Evolutionary conservation across 2,113 vertebrate genomes (phyloP), one percentile per base, ranked within the genome.

Genomic region (Caranx melampygus): DNA sequence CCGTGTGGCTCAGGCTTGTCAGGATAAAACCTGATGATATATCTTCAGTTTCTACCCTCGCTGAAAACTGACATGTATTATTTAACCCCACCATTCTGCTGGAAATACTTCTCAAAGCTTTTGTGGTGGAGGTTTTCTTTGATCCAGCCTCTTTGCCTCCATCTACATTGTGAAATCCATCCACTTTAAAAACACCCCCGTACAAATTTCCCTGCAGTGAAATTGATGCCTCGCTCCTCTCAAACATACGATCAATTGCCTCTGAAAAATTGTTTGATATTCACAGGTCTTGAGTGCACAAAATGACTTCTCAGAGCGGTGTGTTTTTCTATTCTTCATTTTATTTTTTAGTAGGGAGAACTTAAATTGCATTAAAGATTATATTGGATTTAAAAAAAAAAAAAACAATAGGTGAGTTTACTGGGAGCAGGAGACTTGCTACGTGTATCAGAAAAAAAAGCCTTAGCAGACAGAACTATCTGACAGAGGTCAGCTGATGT

Each of bases 401-500:
- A 47, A 42, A 37, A 5, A 37, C 4, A 40, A 67, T 49, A 49
- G 16, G 13, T 14, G 40, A 57, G 65, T 75, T 65, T 15, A 45
- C 34, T 33, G 6, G n/a, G 63, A 78, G 82, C 40, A 71, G 21
- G 13, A 87, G 44, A 33, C 59, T 51, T 3, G 21, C 54, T 49
- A 21, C 33, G 6, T 67, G 76, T 75, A 57, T 80, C 71, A 68
- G 80, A 78, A 51, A 26, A 26, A 26, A 64, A 76, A 79, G 70
- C 59, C 40, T 76, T 40, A 20, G 70, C 87, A 75, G 75, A 35
- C 77, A 78, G 82, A 78, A 61, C 40, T 34, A 62, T 84, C 71
- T 82, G 66, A 80, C 82, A 78, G 80, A 85, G 88, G 87, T 93
- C 92, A 88, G 86, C 78, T 85, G 75, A 88, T 81, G 88, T 91